Evolutionary conservation across 2,888 invertebrate genomes (phyloP), one percentile per base, ranked within the genome.

Genomic region (Meghimatium bilineatum): DNA sequence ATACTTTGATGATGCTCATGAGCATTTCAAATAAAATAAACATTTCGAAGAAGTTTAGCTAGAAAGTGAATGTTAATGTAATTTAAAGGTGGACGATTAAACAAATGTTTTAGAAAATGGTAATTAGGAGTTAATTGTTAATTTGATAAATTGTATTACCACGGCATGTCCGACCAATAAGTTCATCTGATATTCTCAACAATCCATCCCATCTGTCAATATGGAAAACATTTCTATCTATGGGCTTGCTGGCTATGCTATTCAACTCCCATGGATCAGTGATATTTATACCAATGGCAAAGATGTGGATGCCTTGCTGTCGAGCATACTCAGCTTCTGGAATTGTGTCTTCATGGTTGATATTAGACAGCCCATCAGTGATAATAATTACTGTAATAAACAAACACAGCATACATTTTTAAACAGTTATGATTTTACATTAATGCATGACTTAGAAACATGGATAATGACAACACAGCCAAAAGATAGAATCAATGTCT

Each of bases 311-410:
- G 60, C 91, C 92, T 56, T 82, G 60, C 14, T 88, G 85, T 83
- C 89, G 90, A 26, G 90, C 86, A 8, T 80, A 81, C 5, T 87
- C 80, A 2, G 92, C 92, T 75, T 91, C 90, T 0, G 89, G 88
- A 29, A 92, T 83, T 0, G 92, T 92, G 56, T 88, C 82, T 78
- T 91, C 89, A 0, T 87, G 85, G 69, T 91, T 87, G 49, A 92
- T 87, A 77, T 92, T 92, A 1, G 92, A 92, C 60, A 88, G 85
- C 23, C 92, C 92, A 86, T 93, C 92, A 1, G 93, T 92, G 17
- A 93, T 87, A 0, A 91, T 80, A 49, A 91, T 84, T 20, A 90
- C 91, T 91, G 88, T 14, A 87, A 86, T 14, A 26, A 66, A 2
- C 49, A 77, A 78, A 34, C 56, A 20, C 49, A 38, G 36, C 29